Percentiles rank a stretch among this genome's conserved stretches.
phyloP scores from a whole-genome alignment of 2,113 vertebrate genomes.

The Oplegnathus fasciatus region DNA sequence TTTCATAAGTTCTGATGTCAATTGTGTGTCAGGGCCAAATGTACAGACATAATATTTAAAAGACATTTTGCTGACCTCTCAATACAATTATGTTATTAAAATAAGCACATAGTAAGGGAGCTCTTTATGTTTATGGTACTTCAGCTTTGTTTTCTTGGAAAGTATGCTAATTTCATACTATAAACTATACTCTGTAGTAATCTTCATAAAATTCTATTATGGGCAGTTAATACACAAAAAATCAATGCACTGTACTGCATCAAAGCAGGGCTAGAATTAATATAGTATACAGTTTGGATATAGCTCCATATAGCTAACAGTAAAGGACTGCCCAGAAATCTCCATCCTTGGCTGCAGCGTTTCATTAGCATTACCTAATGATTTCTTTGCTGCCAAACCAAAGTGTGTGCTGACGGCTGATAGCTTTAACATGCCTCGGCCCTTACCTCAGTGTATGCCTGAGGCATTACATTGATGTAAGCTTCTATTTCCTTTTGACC shows the following conservation, averaged over 20 bases:
- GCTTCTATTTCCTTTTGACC: constrained; percentile 29
- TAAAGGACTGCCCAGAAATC: background rate
- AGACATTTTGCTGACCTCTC: background rate
- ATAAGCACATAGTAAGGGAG: background rate
- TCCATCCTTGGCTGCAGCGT: background rate
- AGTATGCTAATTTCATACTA: background rate
- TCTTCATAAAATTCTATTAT: background rate
- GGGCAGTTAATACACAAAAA: background rate
- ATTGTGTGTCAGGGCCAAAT: background rate
- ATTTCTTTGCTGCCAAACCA: background rate
- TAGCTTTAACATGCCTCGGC: constrained; percentile 21
- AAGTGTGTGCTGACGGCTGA: constrained; percentile 10
- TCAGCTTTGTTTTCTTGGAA: background rate
- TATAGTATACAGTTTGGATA: background rate
- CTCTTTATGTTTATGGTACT: too few species aligned
- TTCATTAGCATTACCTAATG: constrained; percentile 26
- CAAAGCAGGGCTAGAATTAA: background rate
- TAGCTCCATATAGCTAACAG: background rate
- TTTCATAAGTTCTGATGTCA: background rate
- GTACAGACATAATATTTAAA: background rate
- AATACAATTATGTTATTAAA: background rate
- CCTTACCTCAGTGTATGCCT: constrained; percentile 21
- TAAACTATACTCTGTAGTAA: background rate
- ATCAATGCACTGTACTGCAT: background rate
- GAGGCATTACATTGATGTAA: constrained; percentile 19